These are phyloP conservation scores for Thermophis baileyi DNA, from an alignment of 2,113 vertebrate species.

Conservation along the genomic window DNA sequence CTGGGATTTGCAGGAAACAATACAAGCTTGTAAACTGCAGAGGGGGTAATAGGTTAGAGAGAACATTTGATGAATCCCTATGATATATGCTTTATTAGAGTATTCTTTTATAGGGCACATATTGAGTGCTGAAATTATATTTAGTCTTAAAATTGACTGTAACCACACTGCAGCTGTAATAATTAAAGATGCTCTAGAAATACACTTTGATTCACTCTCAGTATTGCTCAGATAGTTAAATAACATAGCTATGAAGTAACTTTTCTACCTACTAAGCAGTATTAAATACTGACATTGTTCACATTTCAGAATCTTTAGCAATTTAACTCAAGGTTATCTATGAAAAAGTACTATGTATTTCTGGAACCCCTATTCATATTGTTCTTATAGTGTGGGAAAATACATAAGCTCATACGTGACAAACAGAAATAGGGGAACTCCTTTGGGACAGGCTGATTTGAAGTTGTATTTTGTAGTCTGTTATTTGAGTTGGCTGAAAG, in stretches of 20 bases:
- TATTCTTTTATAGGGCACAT: background rate
- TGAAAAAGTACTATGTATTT: background rate
- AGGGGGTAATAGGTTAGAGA: background rate
- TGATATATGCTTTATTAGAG: background rate
- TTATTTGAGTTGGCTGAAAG: background rate
- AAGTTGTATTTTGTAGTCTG: background rate
- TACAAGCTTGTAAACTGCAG: background rate
- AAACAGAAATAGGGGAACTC: background rate
- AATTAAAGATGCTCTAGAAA: conserved; percentile 3
- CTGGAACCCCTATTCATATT: background rate
- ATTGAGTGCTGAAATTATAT: background rate
- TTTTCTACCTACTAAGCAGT: conserved; percentile 23
- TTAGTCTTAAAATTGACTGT: background rate
- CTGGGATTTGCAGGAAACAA: background rate
- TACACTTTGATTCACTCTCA: background rate
- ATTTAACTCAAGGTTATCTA: background rate
- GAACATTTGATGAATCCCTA: background rate
- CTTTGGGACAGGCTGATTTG: background rate
- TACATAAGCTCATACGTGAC: background rate
- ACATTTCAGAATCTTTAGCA: background rate
- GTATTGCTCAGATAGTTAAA: background rate
- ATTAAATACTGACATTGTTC: conserved; percentile 23
- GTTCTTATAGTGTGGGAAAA: background rate
- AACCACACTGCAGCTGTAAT: conserved; percentile 3
- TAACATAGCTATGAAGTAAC: background rate